phyloP scores from a whole-genome alignment of 2,888 invertebrate genomes.

The Conchocele bisecta region DNA sequence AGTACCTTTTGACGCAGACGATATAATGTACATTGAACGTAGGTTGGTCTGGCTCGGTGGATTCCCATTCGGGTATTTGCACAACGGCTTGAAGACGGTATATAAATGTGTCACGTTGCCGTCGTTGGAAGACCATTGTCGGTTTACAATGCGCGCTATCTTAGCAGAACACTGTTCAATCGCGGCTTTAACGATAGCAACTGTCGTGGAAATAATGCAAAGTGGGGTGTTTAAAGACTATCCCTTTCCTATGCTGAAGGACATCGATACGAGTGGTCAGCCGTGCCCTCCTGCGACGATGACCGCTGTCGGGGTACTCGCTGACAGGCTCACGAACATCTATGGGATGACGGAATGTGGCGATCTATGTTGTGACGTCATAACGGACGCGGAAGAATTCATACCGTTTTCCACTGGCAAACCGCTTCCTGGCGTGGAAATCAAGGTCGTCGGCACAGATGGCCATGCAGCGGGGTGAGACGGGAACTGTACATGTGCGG shows the following conservation, averaged over 20 bases:
- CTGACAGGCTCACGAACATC: no score
- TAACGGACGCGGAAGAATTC: no score
- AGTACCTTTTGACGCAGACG: constrained; percentile 2
- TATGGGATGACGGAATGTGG: no score
- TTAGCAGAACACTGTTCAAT: constrained; percentile 33
- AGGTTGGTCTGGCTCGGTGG: constrained; percentile 47
- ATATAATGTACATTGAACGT: constrained; percentile 38
- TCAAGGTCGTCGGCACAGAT: constrained; percentile 25
- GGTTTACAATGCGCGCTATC: constrained; percentile 25
- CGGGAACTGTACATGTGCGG: constrained; percentile 20
- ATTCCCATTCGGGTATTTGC: constrained; percentile 37
- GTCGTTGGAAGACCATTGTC: constrained; percentile 19
- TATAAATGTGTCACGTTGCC: constrained; percentile 21
- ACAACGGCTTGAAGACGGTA: constrained; percentile 34
- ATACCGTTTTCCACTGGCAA: no score
- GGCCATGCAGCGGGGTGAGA: constrained; percentile 16
- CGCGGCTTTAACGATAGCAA: no score
- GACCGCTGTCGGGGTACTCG: no score
- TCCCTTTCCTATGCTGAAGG: no score
- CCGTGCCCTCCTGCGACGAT: no score
- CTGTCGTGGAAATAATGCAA: no score
- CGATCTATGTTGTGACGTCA: no score
- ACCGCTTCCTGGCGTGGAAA: constrained; percentile 29
- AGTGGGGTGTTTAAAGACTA: no score
- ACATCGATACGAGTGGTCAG: no score